Base-by-base conservation (phyloP, 1,140 invertebrate genomes). In the Drosophila littoralis region DNA sequence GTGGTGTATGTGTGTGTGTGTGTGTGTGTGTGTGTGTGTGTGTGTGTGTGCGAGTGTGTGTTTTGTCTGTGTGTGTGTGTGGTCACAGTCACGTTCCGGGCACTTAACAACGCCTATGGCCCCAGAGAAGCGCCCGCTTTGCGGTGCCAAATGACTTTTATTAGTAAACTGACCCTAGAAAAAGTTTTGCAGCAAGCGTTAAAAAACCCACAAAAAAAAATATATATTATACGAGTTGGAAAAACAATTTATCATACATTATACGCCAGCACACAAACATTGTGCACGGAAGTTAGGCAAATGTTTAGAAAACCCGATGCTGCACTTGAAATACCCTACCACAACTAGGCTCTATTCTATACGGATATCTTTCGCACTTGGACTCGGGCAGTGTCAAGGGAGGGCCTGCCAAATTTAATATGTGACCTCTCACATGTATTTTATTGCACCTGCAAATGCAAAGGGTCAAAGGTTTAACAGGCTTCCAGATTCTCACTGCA, bases 81-180 rank as follows among this genome's bases (percentile, higher is more conserved):
- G 70, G 70, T 68, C 59, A 57, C 55, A 70, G 68, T 54, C 73
- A 71, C 60, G 64, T 75, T 55, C 13, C 22, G 36, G 40, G 52
- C 63, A 64, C 46, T 58, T 58, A 51, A 57, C 73, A 42, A 33
- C 22, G n/a, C 32, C 55, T n/a, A n/a, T 43, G 15, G 33, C 46
- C 36, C 28, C 40, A 50, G 43, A 58, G 42, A 15, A 36, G 13
- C 33, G 13, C 13, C 60, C 51, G 28, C 32, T 36, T 32, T 71
- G 75, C 55, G 66, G 72, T 73, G 55, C 76, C 63, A 69, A 79
- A 81, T 85, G 83, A 82, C 83, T 85, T 85, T 85, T 85, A 85
- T 85, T 86, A 71, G 82, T 85, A 70, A 88, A 88, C 83, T 86
- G 79, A 79, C 66, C 66, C 75, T 59, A 64, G 42, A 48, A 65